Evolutionary conservation across 2,888 invertebrate species (phyloP).

Genomic region (Orthosia cruda): DNA sequence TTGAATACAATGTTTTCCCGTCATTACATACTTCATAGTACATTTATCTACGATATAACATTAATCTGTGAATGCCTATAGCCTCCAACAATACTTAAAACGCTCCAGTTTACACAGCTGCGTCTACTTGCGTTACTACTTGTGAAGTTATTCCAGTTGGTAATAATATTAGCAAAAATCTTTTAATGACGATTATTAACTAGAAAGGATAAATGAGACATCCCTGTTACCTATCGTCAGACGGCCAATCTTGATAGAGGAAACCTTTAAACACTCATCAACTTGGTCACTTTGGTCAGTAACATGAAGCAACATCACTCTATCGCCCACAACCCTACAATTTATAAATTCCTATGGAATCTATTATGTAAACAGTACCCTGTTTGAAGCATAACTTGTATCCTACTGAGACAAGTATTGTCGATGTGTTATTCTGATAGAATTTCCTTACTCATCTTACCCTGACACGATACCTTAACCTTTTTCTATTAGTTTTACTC

Average conservation of each 20-base stretch:
- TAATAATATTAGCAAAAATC: neutral
- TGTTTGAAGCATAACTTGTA: conserved; percentile 70
- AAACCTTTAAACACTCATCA: conserved; percentile 26
- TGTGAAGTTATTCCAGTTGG: neutral
- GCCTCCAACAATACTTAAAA: conserved; percentile 4
- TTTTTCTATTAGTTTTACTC: neutral
- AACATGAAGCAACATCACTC: conserved; percentile 4
- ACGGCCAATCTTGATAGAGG: neutral
- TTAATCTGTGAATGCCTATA: conserved; percentile 13
- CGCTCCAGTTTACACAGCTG: conserved; percentile 39
- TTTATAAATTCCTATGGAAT: conserved; percentile 39
- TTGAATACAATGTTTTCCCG: neutral
- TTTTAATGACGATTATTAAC: neutral
- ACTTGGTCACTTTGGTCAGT: conserved; percentile 47
- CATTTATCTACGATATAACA: neutral
- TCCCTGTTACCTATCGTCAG: conserved; percentile 9
- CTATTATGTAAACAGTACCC: conserved; percentile 66
- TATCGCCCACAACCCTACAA: conserved; percentile 18
- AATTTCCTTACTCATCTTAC: conserved; percentile 11
- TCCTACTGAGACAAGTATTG: conserved; percentile 65
- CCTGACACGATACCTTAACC: conserved; percentile 2
- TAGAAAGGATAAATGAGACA: neutral
- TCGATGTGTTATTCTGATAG: conserved; percentile 42
- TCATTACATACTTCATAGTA: neutral
- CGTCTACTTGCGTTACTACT: neutral